These are phyloP conservation scores for Epizoanthus ramosus DNA, from an alignment of 92 coral and sea anemone species.

Conservation along the genomic window DNA sequence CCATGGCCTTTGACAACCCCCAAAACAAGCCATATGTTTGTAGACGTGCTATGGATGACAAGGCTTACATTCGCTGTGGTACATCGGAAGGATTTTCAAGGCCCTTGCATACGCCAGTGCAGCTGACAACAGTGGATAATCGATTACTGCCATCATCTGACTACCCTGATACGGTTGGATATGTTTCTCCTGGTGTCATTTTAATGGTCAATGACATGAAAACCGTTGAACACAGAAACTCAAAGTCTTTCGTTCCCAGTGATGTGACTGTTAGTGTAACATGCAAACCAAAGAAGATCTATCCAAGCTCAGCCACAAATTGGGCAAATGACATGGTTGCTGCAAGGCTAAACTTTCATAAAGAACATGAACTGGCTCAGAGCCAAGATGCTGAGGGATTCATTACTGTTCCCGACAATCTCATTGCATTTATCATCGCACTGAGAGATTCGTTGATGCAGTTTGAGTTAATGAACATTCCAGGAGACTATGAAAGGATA, in stretches of 20 bases:
- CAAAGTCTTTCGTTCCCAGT: no score
- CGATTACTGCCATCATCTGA: constrained; percentile 31
- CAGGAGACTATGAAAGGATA: no score
- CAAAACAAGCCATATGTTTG: constrained; percentile 7
- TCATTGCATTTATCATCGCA: no score
- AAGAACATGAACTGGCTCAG: no score
- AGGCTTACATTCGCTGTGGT: constrained; percentile 42
- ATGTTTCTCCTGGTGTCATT: constrained; percentile 56
- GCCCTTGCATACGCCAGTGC: constrained; percentile 38
- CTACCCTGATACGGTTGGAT: constrained; percentile 58
- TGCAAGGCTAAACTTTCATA: no score
- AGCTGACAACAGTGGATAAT: background rate
- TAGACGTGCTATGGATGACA: constrained; percentile 49
- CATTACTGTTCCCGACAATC: no score
- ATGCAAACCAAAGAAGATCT: constrained; percentile 54
- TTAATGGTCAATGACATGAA: constrained; percentile 55
- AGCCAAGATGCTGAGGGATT: no score
- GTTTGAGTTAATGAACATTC: no score
- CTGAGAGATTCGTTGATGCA: no score
- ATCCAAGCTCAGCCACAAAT: constrained; percentile 58
- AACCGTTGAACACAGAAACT: no score
- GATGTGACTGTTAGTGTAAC: constrained; percentile 50
- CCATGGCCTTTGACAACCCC: constrained; percentile 12
- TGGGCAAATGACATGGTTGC: constrained; percentile 59
- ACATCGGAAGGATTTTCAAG: constrained; percentile 50